A percentile compares a stretch with the other conserved stretches of the same genome.
These are phyloP conservation scores for Mizuhopecten yessoensis DNA, from an alignment of 1,140 invertebrate species.

Conservation along the genomic window DNA sequence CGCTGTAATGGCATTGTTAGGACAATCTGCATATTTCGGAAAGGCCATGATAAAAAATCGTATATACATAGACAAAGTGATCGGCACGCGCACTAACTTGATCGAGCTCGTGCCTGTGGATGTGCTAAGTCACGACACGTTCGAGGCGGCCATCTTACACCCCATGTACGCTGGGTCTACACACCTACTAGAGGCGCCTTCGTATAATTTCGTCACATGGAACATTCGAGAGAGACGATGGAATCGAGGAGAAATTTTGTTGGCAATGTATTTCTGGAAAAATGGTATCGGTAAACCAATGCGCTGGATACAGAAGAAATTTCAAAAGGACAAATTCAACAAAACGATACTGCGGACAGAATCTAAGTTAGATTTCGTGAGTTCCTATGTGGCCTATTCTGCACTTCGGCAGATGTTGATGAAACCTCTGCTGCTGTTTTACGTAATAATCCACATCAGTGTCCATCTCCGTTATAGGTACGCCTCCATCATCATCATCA, in stretches of 20 bases:
- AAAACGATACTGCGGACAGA: slow-evolving; percentile 72
- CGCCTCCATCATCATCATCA: slow-evolving; percentile 73
- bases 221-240: slow-evolving; percentile 78
- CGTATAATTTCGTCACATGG: slow-evolving; percentile 79
- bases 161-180: slow-evolving; percentile 74
- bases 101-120: slow-evolving; percentile 81
- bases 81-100: slow-evolving; percentile 71
- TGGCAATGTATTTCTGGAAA: slow-evolving; percentile 80
- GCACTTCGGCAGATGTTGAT: slow-evolving; percentile 79
- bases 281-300: slow-evolving; percentile 74
- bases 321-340: slow-evolving; percentile 71
- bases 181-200: slow-evolving; percentile 74
- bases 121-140: slow-evolving; percentile 81
- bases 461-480: slow-evolving; percentile 72
- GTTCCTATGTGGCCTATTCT: slow-evolving; percentile 75
- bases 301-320: slow-evolving; percentile 74
- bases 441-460: slow-evolving; percentile 72
- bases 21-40: slow-evolving; percentile 78
- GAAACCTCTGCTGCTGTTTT: slow-evolving; percentile 77
- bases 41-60: slow-evolving; percentile 78
- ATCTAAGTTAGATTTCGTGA: slow-evolving; percentile 75
- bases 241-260: slow-evolving; percentile 77
- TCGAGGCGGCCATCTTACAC: slow-evolving; percentile 77
- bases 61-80: slow-evolving; percentile 78
- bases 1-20: slow-evolving; percentile 75